phyloP scores from a whole-genome alignment of 53 echinoderm and acorn worm genomes.

The Paelopatides confundens region DNA sequence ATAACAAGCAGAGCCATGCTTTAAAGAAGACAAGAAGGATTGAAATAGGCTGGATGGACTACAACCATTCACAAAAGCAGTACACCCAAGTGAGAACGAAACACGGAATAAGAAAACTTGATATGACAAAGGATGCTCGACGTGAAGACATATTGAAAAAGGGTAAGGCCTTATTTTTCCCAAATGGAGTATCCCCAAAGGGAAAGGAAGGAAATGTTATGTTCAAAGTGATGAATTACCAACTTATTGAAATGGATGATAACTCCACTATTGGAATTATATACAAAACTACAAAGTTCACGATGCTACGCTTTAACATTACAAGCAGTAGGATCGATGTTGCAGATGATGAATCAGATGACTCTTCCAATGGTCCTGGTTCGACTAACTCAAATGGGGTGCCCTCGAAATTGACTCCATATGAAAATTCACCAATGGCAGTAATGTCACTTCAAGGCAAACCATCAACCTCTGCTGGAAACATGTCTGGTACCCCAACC shows the following conservation, averaged over 20 bases:
- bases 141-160: not conserved
- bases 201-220: conserved; percentile 23
- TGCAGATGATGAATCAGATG: conserved; percentile 15
- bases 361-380: conserved; percentile 9
- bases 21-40: not conserved
- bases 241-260: conserved; percentile 32
- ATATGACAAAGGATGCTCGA: conserved; percentile 1
- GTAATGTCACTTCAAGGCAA: too few relatives aligned
- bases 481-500: conserved; percentile 1
- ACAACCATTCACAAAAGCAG: not conserved
- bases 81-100: conserved; percentile 4
- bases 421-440: too few relatives aligned
- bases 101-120: conserved; percentile 11
- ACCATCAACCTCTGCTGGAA: conserved; percentile 20
- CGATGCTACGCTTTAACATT: not conserved
- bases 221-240: conserved; percentile 20
- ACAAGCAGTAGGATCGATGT: not conserved
- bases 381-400: too few relatives aligned
- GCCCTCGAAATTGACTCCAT: too few relatives aligned
- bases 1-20: not conserved
- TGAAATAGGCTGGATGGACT: conserved; percentile 41
- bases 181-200: not conserved
- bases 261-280: not conserved
- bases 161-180: not conserved
- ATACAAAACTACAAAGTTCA: conserved; percentile 4